Percentiles rank a stretch among this genome's conserved stretches.
These are phyloP conservation scores for Amblyjoppa fuscipennis DNA, from an alignment of 2,888 invertebrate species.

Conservation along the genomic window DNA sequence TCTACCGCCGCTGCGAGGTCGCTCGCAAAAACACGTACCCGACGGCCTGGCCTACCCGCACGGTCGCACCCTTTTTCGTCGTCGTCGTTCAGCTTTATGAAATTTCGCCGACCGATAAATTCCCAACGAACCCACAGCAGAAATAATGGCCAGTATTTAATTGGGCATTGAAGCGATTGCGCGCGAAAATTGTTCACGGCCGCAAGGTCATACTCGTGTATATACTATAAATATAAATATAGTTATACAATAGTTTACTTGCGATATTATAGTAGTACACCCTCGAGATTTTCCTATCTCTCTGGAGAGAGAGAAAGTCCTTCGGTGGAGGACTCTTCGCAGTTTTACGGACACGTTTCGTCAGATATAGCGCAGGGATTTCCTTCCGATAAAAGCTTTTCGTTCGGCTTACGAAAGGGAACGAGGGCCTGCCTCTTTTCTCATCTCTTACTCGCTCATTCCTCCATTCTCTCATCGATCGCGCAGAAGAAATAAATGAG, in stretches of 20 bases:
- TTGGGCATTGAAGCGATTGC: conserved; percentile 44
- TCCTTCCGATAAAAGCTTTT: conserved; percentile 57
- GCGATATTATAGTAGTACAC: background rate
- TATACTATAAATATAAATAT: background rate
- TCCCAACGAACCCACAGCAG: background rate
- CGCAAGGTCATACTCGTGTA: conserved; percentile 19
- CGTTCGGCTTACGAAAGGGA: conserved; percentile 7
- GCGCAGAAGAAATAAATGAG: conserved; percentile 31
- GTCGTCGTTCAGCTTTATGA: conserved; percentile 43
- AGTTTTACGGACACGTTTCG: conserved; percentile 55
- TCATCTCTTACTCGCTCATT: conserved; percentile 26
- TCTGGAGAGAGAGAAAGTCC: conserved; percentile 17
- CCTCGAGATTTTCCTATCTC: conserved; percentile 28
- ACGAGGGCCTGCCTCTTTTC: background rate
- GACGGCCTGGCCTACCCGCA: conserved; percentile 1
- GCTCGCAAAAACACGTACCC: conserved; percentile 26
- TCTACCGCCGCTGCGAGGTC: background rate
- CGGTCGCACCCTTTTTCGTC: conserved; percentile 27
- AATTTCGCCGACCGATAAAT: conserved; percentile 52
- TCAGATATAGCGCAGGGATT: conserved; percentile 38
- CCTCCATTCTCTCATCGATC: conserved; percentile 32
- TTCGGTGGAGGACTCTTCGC: conserved; percentile 23
- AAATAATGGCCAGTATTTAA: conserved; percentile 57
- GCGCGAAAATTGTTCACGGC: conserved; percentile 42
- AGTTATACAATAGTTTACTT: background rate